Evolutionary conservation across 2,888 invertebrate species (phyloP), one percentile per base, ranked within the genome.

Genomic region (Ochropacha duplaris): DNA sequence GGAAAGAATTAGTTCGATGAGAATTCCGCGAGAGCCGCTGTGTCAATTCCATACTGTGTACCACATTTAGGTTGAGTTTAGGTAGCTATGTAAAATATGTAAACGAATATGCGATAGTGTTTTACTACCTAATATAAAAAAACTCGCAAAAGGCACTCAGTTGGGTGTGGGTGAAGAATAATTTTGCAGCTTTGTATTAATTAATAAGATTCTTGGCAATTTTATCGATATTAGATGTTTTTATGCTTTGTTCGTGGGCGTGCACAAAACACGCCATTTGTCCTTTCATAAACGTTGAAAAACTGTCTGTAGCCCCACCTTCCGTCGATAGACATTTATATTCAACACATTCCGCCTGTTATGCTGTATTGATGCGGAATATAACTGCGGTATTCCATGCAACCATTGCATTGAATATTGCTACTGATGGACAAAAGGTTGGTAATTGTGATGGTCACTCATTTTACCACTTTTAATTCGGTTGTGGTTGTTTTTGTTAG

Each of bases 331-430:
- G 65, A 71, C 72, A 80, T 86, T 84, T 78, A 79, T 81, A 84
- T 84, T 81, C 83, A 78, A 71, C 75, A 75, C 69, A 64, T 62
- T 61, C 60, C 63, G 62, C 66, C 58, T 59, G 36, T 36, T n/a
- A 36, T 36, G 56, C 64, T 65, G 63, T 72, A 66, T 59, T 64
- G 70, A 69, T 71, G 76, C 75, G 80, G 74, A 83, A 78, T 78
- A 54, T 75, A 82, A 84, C 79, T 79, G 81, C 66, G 71, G 57
- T 60, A 60, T 64, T 74, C 72, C 87, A 87, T 81, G 86, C 84
- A 71, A 83, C 72, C 61, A 6, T 16, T 31, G 31, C 34, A 64
- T 69, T 70, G 68, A 31, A 50, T 54, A 62, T 62, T 58, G 28
- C 36, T 54, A 62, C 60, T 69, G 61, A 59, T 6, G n/a, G 9